Evolutionary conservation across 1,140 invertebrate species (phyloP), one percentile per base, ranked within the genome.

Genomic region (Caenorhabditis remanei): DNA sequence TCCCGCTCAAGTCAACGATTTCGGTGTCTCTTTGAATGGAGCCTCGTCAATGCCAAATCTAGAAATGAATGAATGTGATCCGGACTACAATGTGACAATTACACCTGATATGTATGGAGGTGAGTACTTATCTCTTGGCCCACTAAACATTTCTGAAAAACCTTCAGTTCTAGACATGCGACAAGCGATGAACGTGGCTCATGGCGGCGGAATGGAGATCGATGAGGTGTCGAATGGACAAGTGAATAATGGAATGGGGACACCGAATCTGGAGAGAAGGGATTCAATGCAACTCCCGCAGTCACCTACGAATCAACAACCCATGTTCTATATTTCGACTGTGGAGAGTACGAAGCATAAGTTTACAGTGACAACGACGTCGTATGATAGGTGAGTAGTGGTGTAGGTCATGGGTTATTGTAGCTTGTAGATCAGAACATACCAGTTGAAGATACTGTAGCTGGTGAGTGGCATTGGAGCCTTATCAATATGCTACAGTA

Each of bases 61-160:
- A 3, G 87, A 87, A 24, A 83, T 90, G 71, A 24, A 40, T 7
- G 89, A 90, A 48, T 93, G 90, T 19, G 91, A 92, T 86, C 92
- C 91, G 16, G 92, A 92, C 58, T 92, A 92, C 79, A 92, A 92
- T 83, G 82, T 91, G 7, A 92, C 91, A 11, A 88, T 92, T 13
- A 92, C 91, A 19, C 88, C 88, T 11, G 92, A 92, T 46, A 91
- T 84, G 53, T 92, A 90, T 58, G 58, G 88, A 24, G 87, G 87
- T 85, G 11, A 58, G 55, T 16, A 3, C 19, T 46, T 32, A n/a
- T 9, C 24, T 55, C 21, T 32, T 46, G 16, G 8, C 14, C 32
- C 14, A 24, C 56, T n/a, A n/a, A 58, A 53, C 32, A 32, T 24
- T 21, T 43, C 9, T 32, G 9, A 24, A 41, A 32, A 32, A 32